Percentiles rank a stretch among this genome's conserved stretches.
phyloP scores from a whole-genome alignment of 2,113 vertebrate genomes.

The Poeciliopsis prolifica region DNA sequence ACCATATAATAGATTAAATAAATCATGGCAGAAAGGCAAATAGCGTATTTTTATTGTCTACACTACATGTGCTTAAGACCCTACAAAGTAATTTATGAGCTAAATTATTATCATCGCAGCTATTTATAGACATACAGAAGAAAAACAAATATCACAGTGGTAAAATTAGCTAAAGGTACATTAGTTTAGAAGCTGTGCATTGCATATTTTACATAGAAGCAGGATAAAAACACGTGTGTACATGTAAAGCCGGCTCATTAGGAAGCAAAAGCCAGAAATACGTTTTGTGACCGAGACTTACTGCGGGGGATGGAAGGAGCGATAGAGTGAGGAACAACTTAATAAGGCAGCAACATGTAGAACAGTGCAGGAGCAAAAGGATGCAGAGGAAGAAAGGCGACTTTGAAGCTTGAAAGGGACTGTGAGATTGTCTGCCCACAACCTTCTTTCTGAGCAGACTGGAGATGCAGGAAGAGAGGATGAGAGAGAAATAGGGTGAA shows the following conservation, averaged over 20 bases:
- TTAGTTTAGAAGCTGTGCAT: conserved; percentile 7
- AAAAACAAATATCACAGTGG: neutral
- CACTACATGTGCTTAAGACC: neutral
- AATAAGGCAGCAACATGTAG: conserved; percentile 71
- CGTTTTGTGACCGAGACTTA: conserved; percentile 53
- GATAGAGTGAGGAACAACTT: conserved; percentile 46
- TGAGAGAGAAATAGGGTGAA: conserved; percentile 15
- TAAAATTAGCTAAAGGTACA: conserved; percentile 13
- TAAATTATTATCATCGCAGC: neutral
- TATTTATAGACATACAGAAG: neutral
- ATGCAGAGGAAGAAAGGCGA: conserved; percentile 58
- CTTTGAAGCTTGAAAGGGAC: conserved; percentile 77
- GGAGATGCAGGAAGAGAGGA: conserved; percentile 19
- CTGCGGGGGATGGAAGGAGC: conserved; percentile 16
- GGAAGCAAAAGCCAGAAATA: conserved; percentile 55
- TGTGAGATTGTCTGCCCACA: conserved; percentile 70
- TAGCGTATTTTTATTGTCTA: neutral
- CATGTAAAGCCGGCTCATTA: conserved; percentile 54
- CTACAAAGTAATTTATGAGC: neutral
- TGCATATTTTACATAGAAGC: conserved; percentile 2
- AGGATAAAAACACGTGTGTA: neutral
- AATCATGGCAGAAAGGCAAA: neutral
- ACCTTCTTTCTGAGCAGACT: conserved; percentile 43
- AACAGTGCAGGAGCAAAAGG: conserved; percentile 50
- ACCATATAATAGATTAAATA: neutral